A percentile compares a stretch with the other conserved stretches of the same genome.
These are phyloP conservation scores for Clarias fuscus DNA, from an alignment of 2,797 vertebrate genomes.

Conservation along the genomic window DNA sequence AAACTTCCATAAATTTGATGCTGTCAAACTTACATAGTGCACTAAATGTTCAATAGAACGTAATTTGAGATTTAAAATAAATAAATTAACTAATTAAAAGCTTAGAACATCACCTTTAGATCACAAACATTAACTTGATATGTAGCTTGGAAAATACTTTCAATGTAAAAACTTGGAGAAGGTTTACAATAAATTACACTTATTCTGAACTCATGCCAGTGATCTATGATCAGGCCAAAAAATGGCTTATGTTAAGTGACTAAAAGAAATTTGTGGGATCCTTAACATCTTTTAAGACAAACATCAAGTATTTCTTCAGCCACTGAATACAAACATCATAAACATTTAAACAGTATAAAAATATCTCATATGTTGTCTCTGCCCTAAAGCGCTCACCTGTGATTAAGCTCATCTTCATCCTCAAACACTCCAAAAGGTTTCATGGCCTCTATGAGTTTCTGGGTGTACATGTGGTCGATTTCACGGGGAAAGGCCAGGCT, in stretches of 20 bases:
- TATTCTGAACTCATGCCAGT: neutral
- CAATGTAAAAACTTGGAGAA: neutral
- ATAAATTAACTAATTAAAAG: neutral
- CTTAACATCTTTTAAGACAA: neutral
- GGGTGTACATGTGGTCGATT: constrained; percentile 86
- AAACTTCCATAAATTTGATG: neutral
- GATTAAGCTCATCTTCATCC: constrained; percentile 89
- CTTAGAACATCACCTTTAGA: neutral
- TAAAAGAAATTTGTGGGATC: neutral
- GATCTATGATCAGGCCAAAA: neutral
- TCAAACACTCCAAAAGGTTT: constrained; percentile 95
- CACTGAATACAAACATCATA: neutral
- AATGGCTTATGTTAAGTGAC: neutral
- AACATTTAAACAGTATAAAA: neutral
- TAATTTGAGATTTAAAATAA: neutral
- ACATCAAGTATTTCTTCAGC: neutral
- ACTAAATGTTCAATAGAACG: neutral
- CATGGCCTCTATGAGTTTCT: constrained; percentile 90
- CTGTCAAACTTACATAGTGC: neutral
- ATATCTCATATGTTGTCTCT: neutral
- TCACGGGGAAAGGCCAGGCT: constrained; percentile 88
- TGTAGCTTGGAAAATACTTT: neutral
- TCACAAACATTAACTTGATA: neutral
- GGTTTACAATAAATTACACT: neutral
- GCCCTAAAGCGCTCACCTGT: constrained; percentile 74